Evolutionary conservation across 2,797 vertebrate species (phyloP), one percentile per base, ranked within the genome.

Genomic region (Acipenser transmontanus): DNA sequence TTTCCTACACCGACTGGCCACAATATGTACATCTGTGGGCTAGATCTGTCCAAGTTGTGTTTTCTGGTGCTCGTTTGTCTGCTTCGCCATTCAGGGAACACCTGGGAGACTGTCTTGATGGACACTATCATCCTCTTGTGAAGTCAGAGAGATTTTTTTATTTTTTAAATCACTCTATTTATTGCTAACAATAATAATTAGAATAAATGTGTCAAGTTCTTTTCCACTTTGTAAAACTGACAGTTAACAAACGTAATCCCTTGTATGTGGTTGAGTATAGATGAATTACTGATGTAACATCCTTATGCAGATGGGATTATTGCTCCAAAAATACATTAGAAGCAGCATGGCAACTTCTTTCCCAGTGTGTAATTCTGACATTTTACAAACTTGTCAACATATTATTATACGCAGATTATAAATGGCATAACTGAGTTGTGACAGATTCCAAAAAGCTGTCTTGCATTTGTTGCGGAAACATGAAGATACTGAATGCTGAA

Each of bases 311-410:
- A 14, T 6, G 54, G 2, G 14, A 14, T n/a, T 11, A 57, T 57
- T 57, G 1, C 9, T 57, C 9, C 7, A n/a, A 7, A 57, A 57
- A 57, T 57, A 57, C 34, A 34, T 34, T 57, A 57, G 9, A 11
- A n/a, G 2, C 7, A 11, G 12, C 12, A 57, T 1, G 54, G 12
- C 54, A 57, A 57, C 11, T 57, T 11, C 12, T n/a, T 57, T n/a
- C 14, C 54, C 54, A 57, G 14, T 11, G 9, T 57, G 54, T 57
- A 6, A n/a, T 3, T 7, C 12, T 11, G 12, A 57, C 7, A 13
- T 57, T 14, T 57, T 57, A n/a, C 9, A 57, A 13, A 57, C 54
- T 57, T 57, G 54, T 57, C 54, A 57, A 57, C 54, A 57, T 7
- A 57, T 57, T n/a, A 57, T 57, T n/a, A 2, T 57, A 11, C 1